These are phyloP conservation scores for Conus canariensis DNA, from an alignment of 2,888 invertebrate genomes.

Conservation along the genomic window DNA sequence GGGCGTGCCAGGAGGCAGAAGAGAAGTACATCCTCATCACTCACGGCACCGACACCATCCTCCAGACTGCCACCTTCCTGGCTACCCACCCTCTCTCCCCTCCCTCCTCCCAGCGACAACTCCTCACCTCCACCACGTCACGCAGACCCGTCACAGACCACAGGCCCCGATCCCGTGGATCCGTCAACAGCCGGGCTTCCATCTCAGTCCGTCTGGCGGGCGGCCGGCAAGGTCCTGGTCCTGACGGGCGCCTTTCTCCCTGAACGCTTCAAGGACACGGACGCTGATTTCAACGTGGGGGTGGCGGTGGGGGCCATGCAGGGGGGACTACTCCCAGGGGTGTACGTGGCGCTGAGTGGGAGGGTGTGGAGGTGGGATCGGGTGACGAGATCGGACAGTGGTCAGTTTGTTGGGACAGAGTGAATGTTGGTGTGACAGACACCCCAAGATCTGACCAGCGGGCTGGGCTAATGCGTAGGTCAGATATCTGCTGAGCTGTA, in stretches of 20 bases:
- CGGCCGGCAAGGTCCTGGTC: conserved; percentile 47
- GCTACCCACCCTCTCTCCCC: conserved; percentile 23
- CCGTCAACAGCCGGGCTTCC: background rate
- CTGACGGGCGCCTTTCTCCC: conserved; percentile 64
- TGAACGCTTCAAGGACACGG: conserved; percentile 63
- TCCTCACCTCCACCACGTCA: background rate
- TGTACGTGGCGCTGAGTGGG: conserved; percentile 63
- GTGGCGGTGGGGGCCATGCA: conserved; percentile 63
- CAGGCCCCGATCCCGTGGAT: background rate
- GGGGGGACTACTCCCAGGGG: conserved; percentile 49
- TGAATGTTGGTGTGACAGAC: background rate
- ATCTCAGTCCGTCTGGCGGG: background rate
- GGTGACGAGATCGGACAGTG: conserved; percentile 31
- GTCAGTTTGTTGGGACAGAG: conserved; percentile 27
- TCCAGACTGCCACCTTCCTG: conserved; percentile 61
- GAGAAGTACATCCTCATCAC: conserved; percentile 59
- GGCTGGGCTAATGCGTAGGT: no score
- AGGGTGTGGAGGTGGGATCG: conserved; percentile 46
- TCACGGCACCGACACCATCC: conserved; percentile 68
- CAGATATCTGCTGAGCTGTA: no score
- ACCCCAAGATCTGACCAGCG: no score
- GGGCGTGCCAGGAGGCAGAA: conserved; percentile 21
- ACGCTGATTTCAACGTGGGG: conserved; percentile 69
- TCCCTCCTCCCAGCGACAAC: background rate
- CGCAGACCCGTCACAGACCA: background rate